phyloP scores from a whole-genome alignment of 2,888 invertebrate species.

The Harpalus rufipes region DNA sequence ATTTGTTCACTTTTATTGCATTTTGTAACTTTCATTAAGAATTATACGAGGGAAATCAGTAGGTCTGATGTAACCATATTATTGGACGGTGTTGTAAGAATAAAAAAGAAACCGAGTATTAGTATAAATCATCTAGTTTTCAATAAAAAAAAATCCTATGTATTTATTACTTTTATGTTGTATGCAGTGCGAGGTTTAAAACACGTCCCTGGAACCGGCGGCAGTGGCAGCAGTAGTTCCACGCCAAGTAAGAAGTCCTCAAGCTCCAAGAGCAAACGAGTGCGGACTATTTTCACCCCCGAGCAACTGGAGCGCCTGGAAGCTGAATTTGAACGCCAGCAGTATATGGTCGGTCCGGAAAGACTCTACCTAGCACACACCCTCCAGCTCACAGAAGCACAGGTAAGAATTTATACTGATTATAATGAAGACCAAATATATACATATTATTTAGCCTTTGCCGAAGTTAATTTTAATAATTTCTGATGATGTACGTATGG shows the following conservation, averaged over 20 bases:
- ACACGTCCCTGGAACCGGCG: constrained; percentile 71
- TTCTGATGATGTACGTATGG: too few species aligned
- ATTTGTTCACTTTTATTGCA: too few species aligned
- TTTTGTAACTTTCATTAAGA: too few species aligned
- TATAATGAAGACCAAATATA: too few species aligned
- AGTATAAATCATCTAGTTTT: too few species aligned
- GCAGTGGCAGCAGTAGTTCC: background rate
- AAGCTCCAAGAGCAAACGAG: constrained; percentile 88
- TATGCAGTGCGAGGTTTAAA: constrained; percentile 74
- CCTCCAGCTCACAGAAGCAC: constrained; percentile 91
- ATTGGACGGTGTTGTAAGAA: too few species aligned
- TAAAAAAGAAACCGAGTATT: too few species aligned
- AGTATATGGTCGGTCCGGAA: constrained; percentile 99
- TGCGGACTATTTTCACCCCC: constrained; percentile 97
- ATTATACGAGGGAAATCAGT: too few species aligned
- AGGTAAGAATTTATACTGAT: constrained; percentile 79
- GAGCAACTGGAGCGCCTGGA: constrained; percentile 96
- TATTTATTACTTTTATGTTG: background rate
- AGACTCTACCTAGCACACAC: constrained; percentile 94
- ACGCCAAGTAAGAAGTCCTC: constrained; percentile 74
- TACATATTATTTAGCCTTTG: too few species aligned
- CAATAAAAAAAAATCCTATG: too few species aligned
- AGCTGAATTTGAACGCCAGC: constrained; percentile 96
- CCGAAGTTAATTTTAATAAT: too few species aligned
- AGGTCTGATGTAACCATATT: too few species aligned